A percentile compares a stretch with the other conserved stretches of the same genome.
phyloP scores from a whole-genome alignment of 2,113 vertebrate species.

The Aramus guarauna region DNA sequence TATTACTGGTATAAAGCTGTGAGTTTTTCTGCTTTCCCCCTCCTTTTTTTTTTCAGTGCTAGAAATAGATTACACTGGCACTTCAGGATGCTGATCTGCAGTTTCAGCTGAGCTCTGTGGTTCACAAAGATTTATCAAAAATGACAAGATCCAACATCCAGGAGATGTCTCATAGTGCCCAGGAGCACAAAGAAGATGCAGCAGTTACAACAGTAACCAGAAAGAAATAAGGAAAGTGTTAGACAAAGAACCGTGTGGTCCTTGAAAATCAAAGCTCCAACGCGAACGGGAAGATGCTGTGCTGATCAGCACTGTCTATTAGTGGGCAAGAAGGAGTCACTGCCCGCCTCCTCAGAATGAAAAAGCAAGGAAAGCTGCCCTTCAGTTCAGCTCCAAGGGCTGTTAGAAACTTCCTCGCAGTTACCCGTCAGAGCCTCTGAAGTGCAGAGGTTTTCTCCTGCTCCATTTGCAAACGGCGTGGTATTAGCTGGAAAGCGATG shows the following conservation, averaged over 20 bases:
- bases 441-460: neutral
- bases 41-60: neutral
- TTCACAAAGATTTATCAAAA: conserved; percentile 43
- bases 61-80: conserved; percentile 53
- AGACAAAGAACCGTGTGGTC: neutral
- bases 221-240: neutral
- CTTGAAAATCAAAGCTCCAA: neutral
- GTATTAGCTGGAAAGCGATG: neutral
- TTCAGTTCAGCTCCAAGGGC: neutral
- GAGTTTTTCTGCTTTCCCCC: neutral
- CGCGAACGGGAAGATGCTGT: neutral
- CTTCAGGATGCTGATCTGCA: conserved; percentile 48
- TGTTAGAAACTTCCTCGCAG: neutral
- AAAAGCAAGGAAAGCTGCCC: neutral
- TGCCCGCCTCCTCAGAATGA: neutral
- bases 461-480: neutral
- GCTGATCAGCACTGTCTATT: neutral
- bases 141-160: conserved; percentile 35
- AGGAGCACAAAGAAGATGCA: conserved; percentile 10
- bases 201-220: neutral
- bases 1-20: neutral
- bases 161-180: conserved; percentile 12
- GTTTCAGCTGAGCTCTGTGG: conserved; percentile 15
- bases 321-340: neutral
- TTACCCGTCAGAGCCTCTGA: neutral